Evolutionary conservation across 2,888 invertebrate genomes (phyloP).

Genomic region (Spisula subtruncata): DNA sequence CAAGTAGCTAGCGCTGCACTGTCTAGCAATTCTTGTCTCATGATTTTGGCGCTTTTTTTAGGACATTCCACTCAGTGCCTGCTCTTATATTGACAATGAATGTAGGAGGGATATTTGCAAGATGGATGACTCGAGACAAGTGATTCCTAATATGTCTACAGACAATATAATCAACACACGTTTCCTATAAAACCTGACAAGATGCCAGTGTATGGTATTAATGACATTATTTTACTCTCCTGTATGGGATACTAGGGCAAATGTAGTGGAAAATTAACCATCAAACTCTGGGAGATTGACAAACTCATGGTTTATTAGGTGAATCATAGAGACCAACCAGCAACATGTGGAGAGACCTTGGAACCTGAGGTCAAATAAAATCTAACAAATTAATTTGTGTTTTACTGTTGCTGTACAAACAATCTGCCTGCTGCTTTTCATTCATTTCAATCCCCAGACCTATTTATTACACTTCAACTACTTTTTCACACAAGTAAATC

Average conservation of each 20-base stretch:
- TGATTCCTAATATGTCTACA: background rate
- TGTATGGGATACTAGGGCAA: background rate
- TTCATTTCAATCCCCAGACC: no score
- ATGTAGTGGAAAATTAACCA: background rate
- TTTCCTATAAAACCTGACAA: background rate
- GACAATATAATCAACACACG: conserved; percentile 6
- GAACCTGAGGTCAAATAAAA: background rate
- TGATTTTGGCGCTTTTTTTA: background rate
- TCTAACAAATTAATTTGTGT: background rate
- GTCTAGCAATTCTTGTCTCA: background rate
- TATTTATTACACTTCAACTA: no score
- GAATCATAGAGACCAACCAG: background rate
- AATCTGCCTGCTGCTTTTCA: background rate
- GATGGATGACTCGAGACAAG: background rate
- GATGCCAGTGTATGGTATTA: background rate
- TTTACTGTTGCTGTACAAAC: background rate
- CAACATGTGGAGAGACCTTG: background rate
- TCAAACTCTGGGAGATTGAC: background rate
- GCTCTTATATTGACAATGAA: background rate
- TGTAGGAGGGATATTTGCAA: background rate
- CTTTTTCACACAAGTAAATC: no score
- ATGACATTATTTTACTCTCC: background rate
- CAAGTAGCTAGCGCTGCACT: no score
- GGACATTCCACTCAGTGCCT: background rate
- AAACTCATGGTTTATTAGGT: background rate